These are phyloP conservation scores for Prosapia bicincta DNA, from an alignment of 2,888 invertebrate species.

Conservation along the genomic window DNA sequence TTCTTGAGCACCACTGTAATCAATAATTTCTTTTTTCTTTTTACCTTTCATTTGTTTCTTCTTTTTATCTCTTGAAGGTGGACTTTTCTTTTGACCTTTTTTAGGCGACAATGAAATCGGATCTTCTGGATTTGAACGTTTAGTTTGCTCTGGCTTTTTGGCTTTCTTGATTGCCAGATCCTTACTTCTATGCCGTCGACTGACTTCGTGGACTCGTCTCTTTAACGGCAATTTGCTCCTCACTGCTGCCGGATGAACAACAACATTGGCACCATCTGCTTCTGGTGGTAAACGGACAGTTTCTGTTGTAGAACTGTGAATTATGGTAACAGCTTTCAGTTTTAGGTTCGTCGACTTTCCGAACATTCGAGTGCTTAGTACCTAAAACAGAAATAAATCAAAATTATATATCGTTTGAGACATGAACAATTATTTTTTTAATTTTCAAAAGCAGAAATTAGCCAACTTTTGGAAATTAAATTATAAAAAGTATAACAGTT, in stretches of 20 bases:
- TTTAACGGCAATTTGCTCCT: slow-evolving; percentile 84
- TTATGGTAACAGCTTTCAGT: slow-evolving; percentile 82
- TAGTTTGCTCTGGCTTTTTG: slow-evolving; percentile 48
- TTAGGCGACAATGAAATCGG: slow-evolving; percentile 51
- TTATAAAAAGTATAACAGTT: too few relatives aligned
- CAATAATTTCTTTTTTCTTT: slow-evolving; percentile 68
- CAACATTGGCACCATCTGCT: slow-evolving; percentile 53
- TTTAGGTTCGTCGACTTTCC: slow-evolving; percentile 78
- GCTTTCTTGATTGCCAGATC: slow-evolving; percentile 37
- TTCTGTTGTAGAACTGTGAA: slow-evolving; percentile 86
- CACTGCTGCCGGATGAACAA: slow-evolving; percentile 78
- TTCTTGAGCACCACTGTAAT: slow-evolving; percentile 62
- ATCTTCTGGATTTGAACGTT: slow-evolving; percentile 25
- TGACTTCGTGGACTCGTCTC: slow-evolving; percentile 63
- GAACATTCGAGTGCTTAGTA: slow-evolving; percentile 74
- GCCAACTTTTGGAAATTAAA: too few relatives aligned
- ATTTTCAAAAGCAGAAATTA: too few relatives aligned
- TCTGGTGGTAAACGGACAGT: slow-evolving; percentile 76
- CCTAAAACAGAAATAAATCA: slow-evolving; percentile 50
- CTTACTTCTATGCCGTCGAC: slow-evolving; percentile 28
- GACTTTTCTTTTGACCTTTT: slow-evolving; percentile 51
- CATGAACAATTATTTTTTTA: too few relatives aligned
- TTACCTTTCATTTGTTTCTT: slow-evolving; percentile 49
- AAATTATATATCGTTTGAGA: too few relatives aligned
- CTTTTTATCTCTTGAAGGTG: slow-evolving; percentile 46